Evolutionary conservation across 2,888 invertebrate genomes (phyloP).

Genomic region (Teleogryllus oceanicus): DNA sequence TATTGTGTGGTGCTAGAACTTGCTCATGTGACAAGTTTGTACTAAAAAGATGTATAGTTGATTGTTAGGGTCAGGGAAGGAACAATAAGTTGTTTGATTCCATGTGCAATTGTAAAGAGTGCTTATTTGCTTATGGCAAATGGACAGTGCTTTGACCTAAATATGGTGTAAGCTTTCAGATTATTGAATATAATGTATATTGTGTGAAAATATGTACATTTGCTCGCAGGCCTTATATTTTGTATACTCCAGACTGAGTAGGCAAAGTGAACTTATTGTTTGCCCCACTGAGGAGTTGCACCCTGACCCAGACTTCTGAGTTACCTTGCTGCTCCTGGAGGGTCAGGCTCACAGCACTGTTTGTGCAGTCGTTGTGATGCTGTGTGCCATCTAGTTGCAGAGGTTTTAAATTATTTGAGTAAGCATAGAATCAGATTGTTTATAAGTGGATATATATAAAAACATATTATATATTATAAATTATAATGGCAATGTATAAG

Average conservation of each 20-base stretch:
- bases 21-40: slow-evolving; percentile 29
- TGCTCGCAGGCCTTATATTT: slow-evolving; percentile 31
- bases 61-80: slow-evolving; percentile 18
- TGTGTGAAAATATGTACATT: slow-evolving; percentile 26
- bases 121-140: slow-evolving; percentile 20
- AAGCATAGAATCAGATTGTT: slow-evolving; percentile 35
- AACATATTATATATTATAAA: slow-evolving; percentile 12
- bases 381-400: slow-evolving; percentile 32
- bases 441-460: slow-evolving; percentile 22
- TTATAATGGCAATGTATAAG: slow-evolving; percentile 23
- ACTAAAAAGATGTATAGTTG: slow-evolving; percentile 24
- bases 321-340: not conserved
- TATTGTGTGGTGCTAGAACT: slow-evolving; percentile 31
- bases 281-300: not conserved
- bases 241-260: slow-evolving; percentile 12
- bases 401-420: slow-evolving; percentile 36
- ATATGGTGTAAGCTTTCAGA: slow-evolving; percentile 5
- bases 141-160: slow-evolving; percentile 20
- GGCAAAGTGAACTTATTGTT: slow-evolving; percentile 21
- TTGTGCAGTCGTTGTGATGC: not conserved
- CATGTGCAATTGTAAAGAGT: slow-evolving; percentile 23
- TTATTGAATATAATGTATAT: slow-evolving; percentile 22
- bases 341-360: not conserved
- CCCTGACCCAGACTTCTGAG: not conserved
- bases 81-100: slow-evolving; percentile 27